Base-by-base conservation (phyloP, 2,888 invertebrate species). In the Xiphydria camelus region DNA sequence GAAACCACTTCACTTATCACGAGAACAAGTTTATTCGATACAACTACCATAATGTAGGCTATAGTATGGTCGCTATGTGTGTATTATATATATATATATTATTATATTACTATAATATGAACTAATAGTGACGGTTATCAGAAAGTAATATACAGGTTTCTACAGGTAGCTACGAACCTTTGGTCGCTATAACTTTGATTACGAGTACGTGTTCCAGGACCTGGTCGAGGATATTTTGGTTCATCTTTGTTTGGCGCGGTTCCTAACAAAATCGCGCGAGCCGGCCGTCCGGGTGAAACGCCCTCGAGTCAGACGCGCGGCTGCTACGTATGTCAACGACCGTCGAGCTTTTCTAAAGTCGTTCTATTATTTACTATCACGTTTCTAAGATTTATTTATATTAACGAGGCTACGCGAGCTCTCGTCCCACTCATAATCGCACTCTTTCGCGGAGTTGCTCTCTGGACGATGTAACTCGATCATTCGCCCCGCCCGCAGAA, bases 11-110 rank as follows among this genome's bases (percentile, higher is more conserved):
- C n/a, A n/a, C n/a, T 38, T 51, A 57, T 62, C 62, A 61, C 65
- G 69, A 68, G 73, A 72, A 72, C 70, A 66, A 71, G 61, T 73
- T 72, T 73, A 73, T 73, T 72, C 66, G 61, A 66, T 67, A 65
- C 64, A 64, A 64, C 70, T 73, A 69, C 66, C 62, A 62, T 65
- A 64, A 56, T 70, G 59, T 57, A 53, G 54, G 57, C 64, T 71
- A 71, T 65, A 63, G 46, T 45, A 39, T 45, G 34, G 57, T 64
- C 51, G 57, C 64, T 66, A 66, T 59, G 41, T 45, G 47, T 43
- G 33, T 45, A 45, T 23, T 34, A n/a, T 34, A 9, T 40, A 15
- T 32, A 7, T 76, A 66, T 75, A 71, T n/a, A 71, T 74, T 44
- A 68, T 45, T 43, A 41, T 47, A 44, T 57, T 53, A 43, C 32